Evolutionary conservation across 2,888 invertebrate species (phyloP), one percentile per base, ranked within the genome.

Genomic region (Eristalis pertinax): DNA sequence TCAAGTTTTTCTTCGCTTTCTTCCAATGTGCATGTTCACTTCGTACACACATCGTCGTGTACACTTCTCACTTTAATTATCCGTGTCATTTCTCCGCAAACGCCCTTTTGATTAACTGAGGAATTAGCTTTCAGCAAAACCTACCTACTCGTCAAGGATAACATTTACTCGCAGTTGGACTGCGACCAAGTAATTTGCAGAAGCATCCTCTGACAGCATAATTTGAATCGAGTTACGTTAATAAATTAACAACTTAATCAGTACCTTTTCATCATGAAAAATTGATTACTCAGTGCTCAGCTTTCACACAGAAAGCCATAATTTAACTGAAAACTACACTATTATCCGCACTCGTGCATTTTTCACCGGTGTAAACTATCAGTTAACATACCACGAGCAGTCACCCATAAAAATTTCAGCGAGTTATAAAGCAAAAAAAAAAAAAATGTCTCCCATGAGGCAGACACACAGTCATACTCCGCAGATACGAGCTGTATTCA

Each of bases 291-390:
- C n/a, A 19, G 13, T 38, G 32, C 8, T 32, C 32, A 32, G 32
- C 32, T 10, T 32, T 32, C 43, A 43, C 43, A 43, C 50, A 50
- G 19, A 19, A 50, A 10, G 19, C 19, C 19, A 50, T 50, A 50
- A 50, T 19, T 19, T 26, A 24, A 60, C 13, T 24, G 60, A 13
- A 60, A 26, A 26, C 26, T 15, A 15, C 15, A 26, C 26, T 5
- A 26, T 29, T 60, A 26, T 60, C 60, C 60, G 60, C 13, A 13
- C 24, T 24, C 60, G 60, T 11, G 15, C 60, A 15, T 63, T 64
- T 50, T 43, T 15, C n/a, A 19, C 19, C 24, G 41, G 43, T 62
- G 41, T 62, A 72, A 72, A 62, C 62, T 72, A 72, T 62, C 60
- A 29, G 62, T 29, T 29, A 72, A 72, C 29, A 62, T 29, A 13